A percentile compares a stretch with the other conserved stretches of the same genome.
Conservation (phyloP, 2,113 vertebrate genomes). For the Lontra canadensis region DNA sequence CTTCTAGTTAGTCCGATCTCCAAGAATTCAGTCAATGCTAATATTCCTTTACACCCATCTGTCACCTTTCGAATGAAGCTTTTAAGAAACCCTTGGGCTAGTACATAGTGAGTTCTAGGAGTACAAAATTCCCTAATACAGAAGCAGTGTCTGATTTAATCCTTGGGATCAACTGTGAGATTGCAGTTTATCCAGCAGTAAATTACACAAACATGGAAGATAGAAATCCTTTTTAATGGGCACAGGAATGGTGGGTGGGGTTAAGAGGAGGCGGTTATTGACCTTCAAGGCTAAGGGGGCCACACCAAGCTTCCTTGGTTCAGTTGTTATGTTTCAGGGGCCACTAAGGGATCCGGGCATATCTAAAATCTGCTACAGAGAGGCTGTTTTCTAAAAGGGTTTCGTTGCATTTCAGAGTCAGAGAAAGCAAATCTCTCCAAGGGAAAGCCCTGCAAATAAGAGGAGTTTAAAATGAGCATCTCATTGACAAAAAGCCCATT, state of each 20-base stretch:
- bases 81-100: constrained; percentile 40
- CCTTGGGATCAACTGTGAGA: constrained; percentile 67
- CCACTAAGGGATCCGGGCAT: not conserved
- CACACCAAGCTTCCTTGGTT: not conserved
- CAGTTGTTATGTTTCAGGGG: not conserved
- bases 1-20: not conserved
- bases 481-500: constrained; percentile 80
- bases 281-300: not conserved
- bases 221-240: constrained; percentile 34
- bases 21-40: constrained; percentile 28
- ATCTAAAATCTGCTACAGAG: constrained; percentile 50
- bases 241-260: not conserved
- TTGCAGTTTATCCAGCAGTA: constrained; percentile 75
- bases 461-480: constrained; percentile 76
- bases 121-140: not conserved
- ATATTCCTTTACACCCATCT: not conserved
- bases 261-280: not conserved
- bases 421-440: constrained; percentile 76
- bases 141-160: constrained; percentile 65
- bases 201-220: constrained; percentile 75
- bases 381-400: constrained; percentile 29
- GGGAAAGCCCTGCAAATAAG: constrained; percentile 72
- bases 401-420: constrained; percentile 64
- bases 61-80: constrained; percentile 4
- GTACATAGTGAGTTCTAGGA: not conserved